Evolutionary conservation across 2,797 vertebrate genomes (phyloP).

Genomic region (Halcyon badia): DNA sequence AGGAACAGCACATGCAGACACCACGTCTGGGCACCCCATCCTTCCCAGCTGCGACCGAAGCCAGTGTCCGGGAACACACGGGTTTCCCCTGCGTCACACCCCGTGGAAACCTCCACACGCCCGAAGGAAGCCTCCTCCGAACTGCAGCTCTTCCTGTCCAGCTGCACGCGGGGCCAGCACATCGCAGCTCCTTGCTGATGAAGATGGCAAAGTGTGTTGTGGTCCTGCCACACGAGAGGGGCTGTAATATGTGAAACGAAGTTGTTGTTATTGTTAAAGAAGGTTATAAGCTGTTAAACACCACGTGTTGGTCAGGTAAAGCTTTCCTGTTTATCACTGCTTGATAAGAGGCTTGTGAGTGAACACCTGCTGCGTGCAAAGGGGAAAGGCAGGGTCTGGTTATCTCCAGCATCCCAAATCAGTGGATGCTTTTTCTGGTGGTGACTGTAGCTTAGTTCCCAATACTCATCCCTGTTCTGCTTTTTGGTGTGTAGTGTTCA

Average conservation of each 20-base stretch:
- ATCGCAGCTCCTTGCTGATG: background rate
- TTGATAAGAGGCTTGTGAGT: background rate
- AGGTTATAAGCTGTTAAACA: background rate
- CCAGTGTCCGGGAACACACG: background rate
- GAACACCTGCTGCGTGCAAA: background rate
- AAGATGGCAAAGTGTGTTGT: fast-evolving
- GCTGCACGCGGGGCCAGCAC: background rate
- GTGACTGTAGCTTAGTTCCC: background rate
- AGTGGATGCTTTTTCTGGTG: background rate
- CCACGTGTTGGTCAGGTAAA: background rate
- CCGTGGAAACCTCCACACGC: background rate
- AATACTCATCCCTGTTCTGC: background rate
- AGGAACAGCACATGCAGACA: background rate
- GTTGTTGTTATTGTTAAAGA: background rate
- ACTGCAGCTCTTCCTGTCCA: conserved; percentile 23
- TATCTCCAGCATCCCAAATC: background rate
- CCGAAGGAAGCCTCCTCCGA: background rate
- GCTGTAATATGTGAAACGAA: background rate
- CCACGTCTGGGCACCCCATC: background rate
- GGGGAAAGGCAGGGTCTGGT: background rate
- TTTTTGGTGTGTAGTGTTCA: background rate
- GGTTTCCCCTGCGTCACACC: background rate
- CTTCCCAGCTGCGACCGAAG: background rate
- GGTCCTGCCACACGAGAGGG: background rate
- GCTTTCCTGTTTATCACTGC: background rate